Evolutionary conservation across 2,888 invertebrate species (phyloP).

Genomic region (Liopterus haemorrhoidalis): DNA sequence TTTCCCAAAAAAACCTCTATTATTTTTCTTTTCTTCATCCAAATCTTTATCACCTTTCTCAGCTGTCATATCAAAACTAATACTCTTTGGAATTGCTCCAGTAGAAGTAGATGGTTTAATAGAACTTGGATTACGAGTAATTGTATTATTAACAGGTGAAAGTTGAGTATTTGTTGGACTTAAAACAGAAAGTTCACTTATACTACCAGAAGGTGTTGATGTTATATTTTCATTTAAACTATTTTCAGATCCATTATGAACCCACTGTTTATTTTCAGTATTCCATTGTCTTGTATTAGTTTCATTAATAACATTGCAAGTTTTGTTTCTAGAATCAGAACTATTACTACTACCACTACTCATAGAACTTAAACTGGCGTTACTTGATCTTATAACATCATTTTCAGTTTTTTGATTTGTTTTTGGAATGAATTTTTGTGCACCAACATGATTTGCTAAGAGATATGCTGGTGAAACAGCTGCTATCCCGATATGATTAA

Average conservation of each 20-base stretch:
- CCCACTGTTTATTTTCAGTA: conserved; percentile 39
- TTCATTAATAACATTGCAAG: conserved; percentile 18
- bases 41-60: conserved; percentile 66
- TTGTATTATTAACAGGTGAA: conserved; percentile 24
- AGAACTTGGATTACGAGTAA: conserved; percentile 30
- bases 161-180: conserved; percentile 31
- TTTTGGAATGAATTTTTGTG: conserved; percentile 19
- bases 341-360: conserved; percentile 49
- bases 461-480: conserved; percentile 39
- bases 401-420: conserved; percentile 34
- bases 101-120: conserved; percentile 56
- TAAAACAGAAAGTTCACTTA: conserved; percentile 40
- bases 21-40: conserved; percentile 51
- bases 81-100: conserved; percentile 86
- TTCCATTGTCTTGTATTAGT: conserved; percentile 38
- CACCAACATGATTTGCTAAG: conserved; percentile 37
- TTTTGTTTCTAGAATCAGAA: conserved; percentile 42
- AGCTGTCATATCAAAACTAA: conserved; percentile 85
- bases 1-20: conserved; percentile 65
- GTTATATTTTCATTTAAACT: conserved; percentile 42
- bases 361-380: conserved; percentile 53
- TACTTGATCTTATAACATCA: conserved; percentile 48
- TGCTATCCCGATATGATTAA: conserved; percentile 37
- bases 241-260: conserved; percentile 40
- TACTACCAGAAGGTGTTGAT: conserved; percentile 41